Evolutionary conservation across 35 echinoderm and acorn worm genomes (phyloP).

Genomic region (Heliocidaris erythrogramma): DNA sequence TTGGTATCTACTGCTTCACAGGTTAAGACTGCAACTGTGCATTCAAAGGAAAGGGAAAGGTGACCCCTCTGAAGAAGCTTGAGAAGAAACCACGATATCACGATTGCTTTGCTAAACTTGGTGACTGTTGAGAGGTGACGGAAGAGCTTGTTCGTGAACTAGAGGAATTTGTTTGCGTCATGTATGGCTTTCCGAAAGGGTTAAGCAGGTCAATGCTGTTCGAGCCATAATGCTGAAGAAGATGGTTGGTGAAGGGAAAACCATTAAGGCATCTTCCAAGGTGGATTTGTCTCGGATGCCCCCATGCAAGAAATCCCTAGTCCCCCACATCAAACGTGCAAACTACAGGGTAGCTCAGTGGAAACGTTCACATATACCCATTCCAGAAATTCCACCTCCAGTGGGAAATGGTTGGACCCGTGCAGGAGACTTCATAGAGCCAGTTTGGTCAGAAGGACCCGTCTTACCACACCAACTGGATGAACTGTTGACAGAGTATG

Average conservation of each 20-base stretch:
- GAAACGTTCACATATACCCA: constrained; percentile 42
- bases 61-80: constrained; percentile 31
- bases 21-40: constrained; percentile 36
- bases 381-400: constrained; percentile 54
- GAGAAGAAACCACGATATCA: constrained; percentile 16
- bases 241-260: constrained; percentile 50
- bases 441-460: constrained; percentile 28
- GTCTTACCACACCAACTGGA: constrained; percentile 33
- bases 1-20: constrained; percentile 48
- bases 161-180: constrained; percentile 56
- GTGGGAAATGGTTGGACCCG: constrained; percentile 42
- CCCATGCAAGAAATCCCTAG: constrained; percentile 54
- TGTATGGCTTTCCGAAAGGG: constrained; percentile 35
- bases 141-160: constrained; percentile 47
- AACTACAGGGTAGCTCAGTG: constrained; percentile 45
- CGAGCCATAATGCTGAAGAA: no score
- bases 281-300: constrained; percentile 43
- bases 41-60: constrained; percentile 42
- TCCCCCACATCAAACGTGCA: no score
- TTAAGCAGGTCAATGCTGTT: constrained; percentile 34
- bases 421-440: no score
- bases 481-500: constrained; percentile 9
- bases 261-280: constrained; percentile 32
- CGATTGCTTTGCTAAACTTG: constrained; percentile 37
- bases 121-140: constrained; percentile 32